Conservation (phyloP, 2,888 invertebrate genomes). For the Hydroisotoma schaefferi region DNA sequence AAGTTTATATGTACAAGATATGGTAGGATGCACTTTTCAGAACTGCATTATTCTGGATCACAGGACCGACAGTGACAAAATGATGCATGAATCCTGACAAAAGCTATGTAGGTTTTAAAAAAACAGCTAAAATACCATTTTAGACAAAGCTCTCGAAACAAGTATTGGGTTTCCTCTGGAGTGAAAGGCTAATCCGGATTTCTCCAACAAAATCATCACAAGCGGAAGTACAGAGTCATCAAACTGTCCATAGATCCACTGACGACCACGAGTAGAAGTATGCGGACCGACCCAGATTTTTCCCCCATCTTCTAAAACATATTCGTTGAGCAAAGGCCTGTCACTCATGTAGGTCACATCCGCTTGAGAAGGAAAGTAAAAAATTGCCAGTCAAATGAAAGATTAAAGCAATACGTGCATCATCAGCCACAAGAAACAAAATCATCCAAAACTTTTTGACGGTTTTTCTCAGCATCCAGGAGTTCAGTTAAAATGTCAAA, state of each 20-base stretch:
- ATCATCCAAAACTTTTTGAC: too few relatives aligned
- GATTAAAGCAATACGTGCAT: too few relatives aligned
- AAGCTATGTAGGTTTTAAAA: too few relatives aligned
- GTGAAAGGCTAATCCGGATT: constrained; percentile 61
- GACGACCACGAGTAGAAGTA: constrained; percentile 68
- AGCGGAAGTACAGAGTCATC: constrained; percentile 68
- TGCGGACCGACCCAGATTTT: constrained; percentile 79
- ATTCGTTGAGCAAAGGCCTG: constrained; percentile 66
- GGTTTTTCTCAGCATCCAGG: too few relatives aligned
- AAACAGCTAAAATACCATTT: constrained; percentile 56
- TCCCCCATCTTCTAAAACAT: constrained; percentile 75
- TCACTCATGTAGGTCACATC: constrained; percentile 75
- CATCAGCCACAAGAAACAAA: too few relatives aligned
- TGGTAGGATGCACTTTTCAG: too few relatives aligned
- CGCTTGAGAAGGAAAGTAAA: constrained; percentile 21
- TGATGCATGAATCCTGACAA: too few relatives aligned
- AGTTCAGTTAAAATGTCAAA: background rate
- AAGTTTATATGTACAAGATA: too few relatives aligned
- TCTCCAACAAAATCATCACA: constrained; percentile 66
- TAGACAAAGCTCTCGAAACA: constrained; percentile 67
- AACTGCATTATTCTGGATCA: too few relatives aligned
- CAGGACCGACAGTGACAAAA: too few relatives aligned
- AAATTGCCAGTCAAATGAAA: too few relatives aligned
- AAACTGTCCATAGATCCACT: constrained; percentile 82
- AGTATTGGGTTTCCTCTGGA: constrained; percentile 69